Evolutionary conservation across 92 coral and sea anemone species (phyloP).

Genomic region (Porites divaricata): DNA sequence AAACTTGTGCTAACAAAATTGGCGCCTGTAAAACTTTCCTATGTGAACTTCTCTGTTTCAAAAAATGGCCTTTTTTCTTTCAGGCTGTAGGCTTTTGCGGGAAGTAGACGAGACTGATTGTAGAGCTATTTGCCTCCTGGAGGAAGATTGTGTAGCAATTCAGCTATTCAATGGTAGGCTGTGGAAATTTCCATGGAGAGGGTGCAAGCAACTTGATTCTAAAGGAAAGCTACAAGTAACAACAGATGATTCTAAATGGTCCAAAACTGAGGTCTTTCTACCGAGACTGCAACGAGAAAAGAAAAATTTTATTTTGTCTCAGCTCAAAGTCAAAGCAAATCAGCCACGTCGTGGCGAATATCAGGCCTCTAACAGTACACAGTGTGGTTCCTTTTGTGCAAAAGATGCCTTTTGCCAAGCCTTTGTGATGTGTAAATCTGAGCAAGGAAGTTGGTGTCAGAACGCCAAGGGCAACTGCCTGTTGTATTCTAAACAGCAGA

Average conservation of each 20-base stretch:
- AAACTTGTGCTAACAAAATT: background rate
- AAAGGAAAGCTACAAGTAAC: background rate
- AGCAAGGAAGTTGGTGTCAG: no score
- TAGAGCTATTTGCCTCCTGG: constrained; percentile 49
- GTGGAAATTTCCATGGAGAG: background rate
- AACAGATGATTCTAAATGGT: background rate
- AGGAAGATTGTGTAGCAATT: constrained; percentile 36
- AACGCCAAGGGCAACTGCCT: no score
- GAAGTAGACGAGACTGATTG: constrained; percentile 37
- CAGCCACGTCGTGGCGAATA: no score
- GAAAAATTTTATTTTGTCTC: no score
- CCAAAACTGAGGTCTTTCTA: background rate
- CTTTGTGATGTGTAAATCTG: no score
- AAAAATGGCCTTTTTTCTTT: background rate
- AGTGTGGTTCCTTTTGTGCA: no score
- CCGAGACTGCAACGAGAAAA: no score
- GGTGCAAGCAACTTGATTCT: constrained; percentile 12
- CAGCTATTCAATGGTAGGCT: background rate
- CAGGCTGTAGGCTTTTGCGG: constrained; percentile 33
- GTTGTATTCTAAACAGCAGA: no score
- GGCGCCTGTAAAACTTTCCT: background rate
- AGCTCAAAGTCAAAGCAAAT: no score
- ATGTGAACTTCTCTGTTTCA: background rate
- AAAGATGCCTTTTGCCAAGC: no score
- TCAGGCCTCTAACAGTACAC: no score